These are phyloP conservation scores for Myopa tessellatipennis DNA, from an alignment of 2,888 invertebrate species.

Conservation along the genomic window DNA sequence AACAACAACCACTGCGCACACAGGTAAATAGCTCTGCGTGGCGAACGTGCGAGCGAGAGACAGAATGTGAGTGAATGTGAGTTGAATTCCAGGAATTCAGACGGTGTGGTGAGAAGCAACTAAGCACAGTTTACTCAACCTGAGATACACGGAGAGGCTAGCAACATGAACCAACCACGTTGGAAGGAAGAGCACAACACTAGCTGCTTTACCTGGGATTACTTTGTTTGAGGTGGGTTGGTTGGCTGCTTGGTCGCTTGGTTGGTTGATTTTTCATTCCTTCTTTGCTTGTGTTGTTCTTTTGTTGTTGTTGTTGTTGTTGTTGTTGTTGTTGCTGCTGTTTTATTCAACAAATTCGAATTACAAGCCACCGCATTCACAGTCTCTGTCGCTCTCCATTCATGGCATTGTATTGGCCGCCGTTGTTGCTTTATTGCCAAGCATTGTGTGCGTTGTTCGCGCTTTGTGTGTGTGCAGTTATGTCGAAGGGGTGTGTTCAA, in stretches of 20 bases:
- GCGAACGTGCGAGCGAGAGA: background rate
- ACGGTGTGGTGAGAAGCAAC: background rate
- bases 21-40: constrained; percentile 10
- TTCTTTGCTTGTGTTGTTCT: no score
- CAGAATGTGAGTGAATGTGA: background rate
- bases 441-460: constrained; percentile 10
- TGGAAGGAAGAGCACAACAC: background rate
- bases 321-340: background rate
- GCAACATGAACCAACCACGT: background rate
- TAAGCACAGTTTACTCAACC: background rate
- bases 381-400: constrained; percentile 25
- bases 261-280: background rate
- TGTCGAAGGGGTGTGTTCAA: constrained; percentile 27
- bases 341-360: background rate
- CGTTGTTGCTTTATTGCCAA: constrained; percentile 30
- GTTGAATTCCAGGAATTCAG: background rate
- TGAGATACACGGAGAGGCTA: background rate
- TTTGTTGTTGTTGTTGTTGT: background rate
- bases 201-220: background rate
- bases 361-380: constrained; percentile 18
- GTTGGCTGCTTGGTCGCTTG: background rate
- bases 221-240: constrained; percentile 17
- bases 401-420: constrained; percentile 21
- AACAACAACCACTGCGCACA: constrained; percentile 6
- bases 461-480: background rate